These are phyloP conservation scores for Carettochelys insculpta DNA, from an alignment of 2,113 vertebrate genomes.

Conservation along the genomic window DNA sequence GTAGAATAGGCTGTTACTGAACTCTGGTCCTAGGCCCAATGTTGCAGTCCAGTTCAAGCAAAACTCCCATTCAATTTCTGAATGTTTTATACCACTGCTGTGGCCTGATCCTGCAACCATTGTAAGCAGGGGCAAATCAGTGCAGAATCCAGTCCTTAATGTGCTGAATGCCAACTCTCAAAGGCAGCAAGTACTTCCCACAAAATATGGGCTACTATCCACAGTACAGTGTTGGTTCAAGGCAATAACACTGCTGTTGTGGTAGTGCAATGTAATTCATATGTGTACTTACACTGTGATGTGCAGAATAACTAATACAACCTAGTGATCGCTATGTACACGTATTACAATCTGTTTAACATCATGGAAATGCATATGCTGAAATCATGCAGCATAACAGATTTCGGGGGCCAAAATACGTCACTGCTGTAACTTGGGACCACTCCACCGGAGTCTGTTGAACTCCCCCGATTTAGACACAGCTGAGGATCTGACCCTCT, in stretches of 20 bases:
- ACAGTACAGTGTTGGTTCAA: not conserved
- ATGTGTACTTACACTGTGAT: not conserved
- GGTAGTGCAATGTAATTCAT: not conserved
- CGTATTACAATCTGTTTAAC: not conserved
- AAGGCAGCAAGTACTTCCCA: not conserved
- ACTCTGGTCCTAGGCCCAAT: not conserved
- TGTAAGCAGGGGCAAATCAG: not conserved
- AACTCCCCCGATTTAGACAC: not conserved
- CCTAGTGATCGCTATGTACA: not conserved
- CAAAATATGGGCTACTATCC: not conserved
- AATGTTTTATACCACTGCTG: not conserved
- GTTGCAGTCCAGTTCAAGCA: not conserved
- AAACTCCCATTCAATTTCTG: not conserved
- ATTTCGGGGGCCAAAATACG: not conserved
- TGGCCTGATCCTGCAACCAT: not conserved
- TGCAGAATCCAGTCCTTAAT: not conserved
- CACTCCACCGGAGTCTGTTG: not conserved
- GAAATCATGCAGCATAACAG: not conserved
- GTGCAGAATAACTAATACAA: not conserved
- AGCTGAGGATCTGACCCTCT: not conserved
- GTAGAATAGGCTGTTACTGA: not conserved
- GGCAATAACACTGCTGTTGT: not conserved
- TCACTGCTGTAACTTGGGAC: not conserved
- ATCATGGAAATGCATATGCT: not conserved
- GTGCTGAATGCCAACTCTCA: not conserved